Evolutionary conservation across 2,113 vertebrate genomes (phyloP).

Genomic region (Rhinogobius similis): DNA sequence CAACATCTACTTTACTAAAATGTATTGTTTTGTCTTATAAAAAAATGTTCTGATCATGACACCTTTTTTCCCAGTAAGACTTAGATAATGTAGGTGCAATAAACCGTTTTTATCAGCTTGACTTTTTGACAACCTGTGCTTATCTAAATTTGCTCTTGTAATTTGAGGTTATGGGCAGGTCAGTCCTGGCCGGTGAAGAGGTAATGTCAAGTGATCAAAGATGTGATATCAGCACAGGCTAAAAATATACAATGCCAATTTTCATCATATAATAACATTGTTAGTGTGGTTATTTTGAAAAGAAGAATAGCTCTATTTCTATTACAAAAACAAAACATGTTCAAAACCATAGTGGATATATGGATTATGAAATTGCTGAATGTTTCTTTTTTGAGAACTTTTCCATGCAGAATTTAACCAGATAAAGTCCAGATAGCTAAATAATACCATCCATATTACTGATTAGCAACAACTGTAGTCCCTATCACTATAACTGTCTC

Average conservation of each 20-base stretch:
- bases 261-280: neutral
- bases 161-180: constrained; percentile 47
- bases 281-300: neutral
- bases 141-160: constrained; percentile 69
- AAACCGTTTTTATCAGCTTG: constrained; percentile 46
- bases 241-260: neutral
- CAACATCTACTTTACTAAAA: neutral
- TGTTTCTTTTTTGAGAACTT: constrained; percentile 15
- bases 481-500: constrained; percentile 33
- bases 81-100: constrained; percentile 47
- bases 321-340: neutral
- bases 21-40: neutral
- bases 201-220: constrained; percentile 24
- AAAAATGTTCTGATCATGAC: constrained; percentile 49
- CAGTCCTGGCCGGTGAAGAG: constrained; percentile 14
- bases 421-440: constrained; percentile 42
- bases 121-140: constrained; percentile 53
- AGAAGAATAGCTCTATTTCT: neutral
- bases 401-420: constrained; percentile 15
- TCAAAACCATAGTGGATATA: neutral
- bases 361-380: neutral
- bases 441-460: constrained; percentile 9
- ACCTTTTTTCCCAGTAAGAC: constrained; percentile 44
- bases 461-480: neutral
- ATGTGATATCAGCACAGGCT: neutral